Conservation (phyloP, 2,888 invertebrate species). For the Cephus runcator region DNA sequence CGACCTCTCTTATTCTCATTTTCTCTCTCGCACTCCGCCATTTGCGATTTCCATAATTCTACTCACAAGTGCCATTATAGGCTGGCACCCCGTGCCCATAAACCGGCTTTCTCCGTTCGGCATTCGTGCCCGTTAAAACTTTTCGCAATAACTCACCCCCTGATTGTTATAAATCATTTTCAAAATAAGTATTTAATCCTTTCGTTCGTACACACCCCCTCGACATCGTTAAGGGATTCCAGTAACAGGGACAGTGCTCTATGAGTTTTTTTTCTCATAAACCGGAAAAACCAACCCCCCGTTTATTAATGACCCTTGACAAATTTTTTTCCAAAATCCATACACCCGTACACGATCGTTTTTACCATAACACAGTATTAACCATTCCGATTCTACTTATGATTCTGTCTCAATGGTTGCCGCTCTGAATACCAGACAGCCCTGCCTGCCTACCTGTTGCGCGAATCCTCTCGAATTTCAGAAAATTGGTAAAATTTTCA, state of each 20-base stretch:
- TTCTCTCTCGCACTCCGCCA: neutral
- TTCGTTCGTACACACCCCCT: slow-evolving; percentile 23
- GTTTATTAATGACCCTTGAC: neutral
- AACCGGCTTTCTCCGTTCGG: slow-evolving; percentile 37
- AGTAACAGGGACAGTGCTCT: neutral
- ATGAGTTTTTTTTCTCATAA: neutral
- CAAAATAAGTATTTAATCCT: slow-evolving; percentile 49
- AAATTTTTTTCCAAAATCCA: neutral
- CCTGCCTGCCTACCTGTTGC: slow-evolving; percentile 7
- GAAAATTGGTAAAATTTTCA: neutral
- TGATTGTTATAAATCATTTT: slow-evolving; percentile 42
- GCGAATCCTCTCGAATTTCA: neutral
- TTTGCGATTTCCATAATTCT: slow-evolving; percentile 43
- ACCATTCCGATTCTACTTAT: neutral
- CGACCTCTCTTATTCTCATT: neutral
- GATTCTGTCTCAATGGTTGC: neutral
- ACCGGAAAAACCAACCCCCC: neutral
- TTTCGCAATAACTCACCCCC: slow-evolving; percentile 40
- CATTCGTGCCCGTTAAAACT: slow-evolving; percentile 45
- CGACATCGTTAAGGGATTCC: neutral
- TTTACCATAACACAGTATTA: neutral
- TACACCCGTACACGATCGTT: neutral
- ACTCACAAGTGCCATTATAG: slow-evolving; percentile 37
- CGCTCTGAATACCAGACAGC: neutral
- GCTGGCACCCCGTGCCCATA: slow-evolving; percentile 33